A percentile compares a stretch with the other conserved stretches of the same genome.
Conservation (phyloP, 1,140 invertebrate genomes). For the Nasonia vitripennis region DNA sequence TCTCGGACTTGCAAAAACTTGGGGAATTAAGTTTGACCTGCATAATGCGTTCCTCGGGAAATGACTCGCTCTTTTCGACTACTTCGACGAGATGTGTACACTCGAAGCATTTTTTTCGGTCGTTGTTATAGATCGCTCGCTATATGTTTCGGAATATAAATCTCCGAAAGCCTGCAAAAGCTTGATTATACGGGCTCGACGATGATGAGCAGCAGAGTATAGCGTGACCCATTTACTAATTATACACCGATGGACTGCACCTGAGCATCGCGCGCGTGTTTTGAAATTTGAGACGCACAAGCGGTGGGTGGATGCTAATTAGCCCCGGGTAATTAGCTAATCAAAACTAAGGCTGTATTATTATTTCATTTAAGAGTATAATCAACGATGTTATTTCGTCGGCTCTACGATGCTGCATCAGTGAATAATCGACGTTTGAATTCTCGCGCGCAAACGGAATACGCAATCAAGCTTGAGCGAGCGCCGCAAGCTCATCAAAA, state of each 20-base stretch:
- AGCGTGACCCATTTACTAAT: not conserved
- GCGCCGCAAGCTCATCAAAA: not conserved
- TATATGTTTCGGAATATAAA: too few species aligned
- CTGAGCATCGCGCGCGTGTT: not conserved
- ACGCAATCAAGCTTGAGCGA: not conserved
- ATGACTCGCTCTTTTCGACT: not conserved
- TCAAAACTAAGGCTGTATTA: not conserved
- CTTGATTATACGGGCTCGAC: too few species aligned
- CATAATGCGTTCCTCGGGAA: constrained; percentile 18
- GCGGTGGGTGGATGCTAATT: not conserved
- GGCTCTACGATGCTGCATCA: too few species aligned
- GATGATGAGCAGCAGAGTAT: too few species aligned
- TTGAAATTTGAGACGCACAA: not conserved
- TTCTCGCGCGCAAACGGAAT: not conserved
- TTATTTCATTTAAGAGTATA: too few species aligned
- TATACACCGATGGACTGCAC: not conserved
- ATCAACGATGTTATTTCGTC: too few species aligned
- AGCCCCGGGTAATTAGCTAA: not conserved
- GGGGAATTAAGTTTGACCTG: constrained; percentile 48
- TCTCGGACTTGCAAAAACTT: constrained; percentile 43
- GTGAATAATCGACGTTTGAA: not conserved
- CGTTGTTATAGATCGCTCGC: too few species aligned
- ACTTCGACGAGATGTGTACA: too few species aligned
- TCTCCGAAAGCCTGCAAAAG: too few species aligned
- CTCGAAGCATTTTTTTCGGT: too few species aligned